phyloP scores from a whole-genome alignment of 92 coral and sea anemone species.

The Palythoa grandiflora region DNA sequence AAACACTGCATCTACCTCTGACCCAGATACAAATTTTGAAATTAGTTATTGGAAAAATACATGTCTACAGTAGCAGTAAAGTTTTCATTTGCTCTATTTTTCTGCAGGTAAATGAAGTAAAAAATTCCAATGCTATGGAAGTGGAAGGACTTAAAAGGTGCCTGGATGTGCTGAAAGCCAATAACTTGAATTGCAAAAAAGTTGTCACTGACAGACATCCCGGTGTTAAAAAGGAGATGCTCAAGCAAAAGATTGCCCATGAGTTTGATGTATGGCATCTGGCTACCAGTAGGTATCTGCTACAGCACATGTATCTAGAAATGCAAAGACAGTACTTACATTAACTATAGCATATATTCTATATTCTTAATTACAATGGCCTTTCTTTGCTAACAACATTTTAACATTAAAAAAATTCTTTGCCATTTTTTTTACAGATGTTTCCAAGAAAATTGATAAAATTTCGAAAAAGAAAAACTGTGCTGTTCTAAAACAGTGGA shows the following conservation, averaged over 20 bases:
- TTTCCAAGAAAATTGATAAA: conserved; percentile 59
- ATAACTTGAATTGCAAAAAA: neutral
- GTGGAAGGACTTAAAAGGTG: conserved; percentile 19
- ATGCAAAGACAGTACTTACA: neutral
- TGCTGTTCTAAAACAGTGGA: conserved; percentile 49
- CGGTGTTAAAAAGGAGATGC: conserved; percentile 16
- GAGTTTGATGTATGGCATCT: neutral
- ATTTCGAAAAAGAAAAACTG: conserved; percentile 55
- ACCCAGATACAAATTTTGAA: neutral
- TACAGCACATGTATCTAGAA: neutral
- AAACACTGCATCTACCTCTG: neutral
- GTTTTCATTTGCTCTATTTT: neutral
- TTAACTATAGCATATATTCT: neutral
- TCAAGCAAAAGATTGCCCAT: neutral
- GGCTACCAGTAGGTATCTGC: conserved; percentile 5
- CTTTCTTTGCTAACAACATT: neutral
- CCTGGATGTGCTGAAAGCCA: conserved; percentile 20
- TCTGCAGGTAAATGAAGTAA: conserved; percentile 8
- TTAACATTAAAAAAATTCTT: too few species aligned
- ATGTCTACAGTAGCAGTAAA: neutral
- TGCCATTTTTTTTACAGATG: conserved; percentile 23
- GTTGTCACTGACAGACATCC: conserved; percentile 22
- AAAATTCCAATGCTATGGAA: conserved; percentile 23
- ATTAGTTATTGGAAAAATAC: neutral
- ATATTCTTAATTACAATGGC: neutral